These are phyloP conservation scores for Uloborus diversus DNA, from an alignment of 1,140 invertebrate genomes.

Conservation along the genomic window DNA sequence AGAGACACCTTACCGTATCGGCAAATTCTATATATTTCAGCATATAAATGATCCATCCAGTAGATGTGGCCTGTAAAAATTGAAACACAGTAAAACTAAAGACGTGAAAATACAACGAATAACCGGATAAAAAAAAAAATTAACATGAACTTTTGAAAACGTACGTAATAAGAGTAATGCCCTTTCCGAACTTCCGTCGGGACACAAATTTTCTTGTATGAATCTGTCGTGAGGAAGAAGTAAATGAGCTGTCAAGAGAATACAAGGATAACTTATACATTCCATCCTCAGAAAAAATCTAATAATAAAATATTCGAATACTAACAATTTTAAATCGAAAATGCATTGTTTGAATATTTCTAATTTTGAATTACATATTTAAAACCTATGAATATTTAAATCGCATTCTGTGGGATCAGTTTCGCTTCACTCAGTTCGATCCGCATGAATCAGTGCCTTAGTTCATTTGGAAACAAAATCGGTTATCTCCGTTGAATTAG, in stretches of 20 bases:
- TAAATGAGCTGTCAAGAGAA: slow-evolving; percentile 18
- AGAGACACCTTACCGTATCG: slow-evolving; percentile 18
- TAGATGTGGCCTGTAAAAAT: slow-evolving; percentile 14
- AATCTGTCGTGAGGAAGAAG: slow-evolving; percentile 24
- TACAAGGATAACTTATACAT: no score
- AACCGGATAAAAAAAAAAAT: background rate
- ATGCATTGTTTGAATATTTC: no score
- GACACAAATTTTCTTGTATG: slow-evolving; percentile 10
- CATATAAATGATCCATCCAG: slow-evolving; percentile 30
- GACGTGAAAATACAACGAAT: background rate
- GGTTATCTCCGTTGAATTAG: no score
- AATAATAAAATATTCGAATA: no score
- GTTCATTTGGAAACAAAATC: no score
- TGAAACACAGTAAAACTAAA: background rate
- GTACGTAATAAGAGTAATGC: slow-evolving; percentile 24
- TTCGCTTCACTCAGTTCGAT: no score
- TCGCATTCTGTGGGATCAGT: no score
- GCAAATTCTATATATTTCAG: slow-evolving; percentile 26
- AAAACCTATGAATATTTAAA: no score
- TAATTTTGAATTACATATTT: no score
- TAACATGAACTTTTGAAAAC: background rate
- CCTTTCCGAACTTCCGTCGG: slow-evolving; percentile 2
- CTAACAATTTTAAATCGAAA: no score
- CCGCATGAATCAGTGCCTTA: no score
- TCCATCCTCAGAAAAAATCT: no score